Base-by-base conservation (phyloP, 2,113 vertebrate species). In the Sclerurus mexicanus region DNA sequence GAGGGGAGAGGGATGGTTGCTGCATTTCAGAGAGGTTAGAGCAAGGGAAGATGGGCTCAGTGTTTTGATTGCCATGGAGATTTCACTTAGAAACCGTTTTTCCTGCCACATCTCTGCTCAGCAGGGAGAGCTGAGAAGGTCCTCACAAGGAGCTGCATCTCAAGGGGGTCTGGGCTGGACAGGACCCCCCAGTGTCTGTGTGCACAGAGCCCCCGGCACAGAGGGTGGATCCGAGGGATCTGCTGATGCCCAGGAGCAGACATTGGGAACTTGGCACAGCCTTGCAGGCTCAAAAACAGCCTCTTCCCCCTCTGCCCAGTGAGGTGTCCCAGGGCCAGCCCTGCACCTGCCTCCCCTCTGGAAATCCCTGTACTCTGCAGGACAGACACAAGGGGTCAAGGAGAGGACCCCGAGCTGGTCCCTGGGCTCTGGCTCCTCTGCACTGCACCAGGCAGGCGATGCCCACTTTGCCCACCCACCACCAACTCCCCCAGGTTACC, bases 21-120 rank as follows among this genome's bases (percentile, higher is more conserved):
- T 85, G 73, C 53, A 4, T 83, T 84, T 85, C 81, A 39, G 74
- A 90, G 89, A 94, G 93, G 92, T 94, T 85, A 71, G 7, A 91
- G 87, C 71, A 49, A 96, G 50, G 14, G 69, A 76, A 90, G 89
- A 83, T 6, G 9, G 89, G 89, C 86, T 96, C n/a, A 0, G 73
- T 75, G 77, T 82, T 82, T 88, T 78, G 91, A 96, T 97, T 94
- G 90, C 89, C 93, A 95, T 85, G 89, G 87, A 96, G 93, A 96
- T 92, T 87, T 89, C 73, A 55, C 93, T 96, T 93, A 66, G 89
- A 93, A 96, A 97, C 94, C 39, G 1, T 14, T 91, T 82, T 79
- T 74, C 59, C 62, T 86, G 90, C 73, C 85, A 86, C 76, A 30
- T 39, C 58, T 33, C 69, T 21, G 55, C 73, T 94, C 72, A 58